Base-by-base conservation (phyloP, 30 jellyfish, hydroid and myxozoan genomes). In the Turritopsis rubra region DNA sequence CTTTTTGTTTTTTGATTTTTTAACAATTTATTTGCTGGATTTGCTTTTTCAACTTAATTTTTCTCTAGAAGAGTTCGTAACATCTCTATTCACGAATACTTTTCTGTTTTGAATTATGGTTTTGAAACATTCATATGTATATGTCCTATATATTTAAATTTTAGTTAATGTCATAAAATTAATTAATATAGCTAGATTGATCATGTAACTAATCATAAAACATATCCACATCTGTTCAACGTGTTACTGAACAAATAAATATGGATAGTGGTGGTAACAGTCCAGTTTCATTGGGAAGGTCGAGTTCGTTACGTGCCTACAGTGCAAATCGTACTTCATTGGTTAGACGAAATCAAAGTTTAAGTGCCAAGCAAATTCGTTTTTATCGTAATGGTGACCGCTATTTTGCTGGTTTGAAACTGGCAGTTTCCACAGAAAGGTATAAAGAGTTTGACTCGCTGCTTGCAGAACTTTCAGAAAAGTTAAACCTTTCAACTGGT, bases 341-440 rank as follows among this genome's bases (percentile, higher is more conserved):
- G 68, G 91, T 91, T 22, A 90, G 98, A 54, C 78, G 98, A 84
- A 91, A 91, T 52, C 98, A 91, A 74, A 91, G 98, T 80, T 84
- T 91, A 66, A 91, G 98, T 74, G 98, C 98, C 28, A 91, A 91
- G 77, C 98, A 91, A 85, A 85, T 91, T 54, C 86, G 96, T 22
- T 91, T 91, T 83, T 91, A 83, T 86, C 85, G 98, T 18, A 91
- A 91, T 85, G 98, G 98, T 19, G 98, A 91, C 73, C 90, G 90
- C 72, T 91, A 82, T 81, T 91, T 91, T 76, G 89, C 89, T 87
- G 98, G 98, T 19, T 80, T 91, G 75, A 91, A 87, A 79, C 84
- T 91, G 82, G 98, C 98, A 22, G 98, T 91, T 72, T 91, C 98
- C 21, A 85, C 91, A 53, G 98, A 91, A 52, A 75, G 96, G 29